Base-by-base conservation (phyloP, 2,888 invertebrate species). In the Clunio marinus region DNA sequence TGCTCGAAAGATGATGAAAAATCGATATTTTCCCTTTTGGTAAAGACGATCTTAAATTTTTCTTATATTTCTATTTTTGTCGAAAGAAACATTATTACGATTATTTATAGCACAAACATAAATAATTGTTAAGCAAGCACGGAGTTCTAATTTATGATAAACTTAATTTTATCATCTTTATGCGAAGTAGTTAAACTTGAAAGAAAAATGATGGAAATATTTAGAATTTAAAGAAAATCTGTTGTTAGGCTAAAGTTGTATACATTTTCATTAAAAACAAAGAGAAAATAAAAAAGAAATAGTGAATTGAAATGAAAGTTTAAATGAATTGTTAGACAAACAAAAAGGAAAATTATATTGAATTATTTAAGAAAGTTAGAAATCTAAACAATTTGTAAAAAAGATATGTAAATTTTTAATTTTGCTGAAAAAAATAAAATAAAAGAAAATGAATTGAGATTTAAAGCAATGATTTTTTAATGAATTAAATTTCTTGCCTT, bases 101-200 rank as follows among this genome's bases (percentile, higher is more conserved):
- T 8, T 20, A 51, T 51, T 51, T 2, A 13, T 51, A 51, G 51
- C 51, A 51, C 51, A 51, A 51, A 51, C 51, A 51, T 41, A 7
- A 41, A 41, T 51, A n/a, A 51, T 22, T 51, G 51, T 51, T 51
- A 51, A 17, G 51, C 20, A 51, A 51, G 51, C 51, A 51, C 51
- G 22, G n/a, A 8, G 51, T 13, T n/a, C 22, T 51, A 8, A 51
- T 51, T 51, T 17, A 51, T 22, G 7, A 51, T 22, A 4, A 8
- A 22, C 22, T 13, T 51, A 22, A 51, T 17, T 51, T 51, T 17
- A 51, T 3, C 7, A 17, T 51, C 13, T 51, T 51, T 22, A 10
- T 41, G 17, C 17, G 5, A 22, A 17, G 35, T 22, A 51, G 51
- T 51, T 51, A 22, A n/a, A n/a, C n/a, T n/a, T n/a, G n/a, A n/a